These are phyloP conservation scores for Xanthostigma xanthostigma DNA, from an alignment of 2,888 invertebrate species.

Conservation along the genomic window DNA sequence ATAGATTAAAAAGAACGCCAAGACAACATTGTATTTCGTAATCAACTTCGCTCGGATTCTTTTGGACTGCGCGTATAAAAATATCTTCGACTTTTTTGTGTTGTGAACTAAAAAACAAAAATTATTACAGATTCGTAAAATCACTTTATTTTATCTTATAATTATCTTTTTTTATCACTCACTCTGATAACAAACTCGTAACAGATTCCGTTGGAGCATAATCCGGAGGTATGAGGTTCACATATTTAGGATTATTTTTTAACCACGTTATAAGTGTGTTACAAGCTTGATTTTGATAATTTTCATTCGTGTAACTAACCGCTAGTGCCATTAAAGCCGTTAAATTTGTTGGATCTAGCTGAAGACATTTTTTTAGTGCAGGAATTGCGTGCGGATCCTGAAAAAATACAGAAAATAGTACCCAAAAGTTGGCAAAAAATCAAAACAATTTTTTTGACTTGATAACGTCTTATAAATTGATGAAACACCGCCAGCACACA, in stretches of 20 bases:
- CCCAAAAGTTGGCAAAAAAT: too few relatives aligned
- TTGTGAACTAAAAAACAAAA: constrained; percentile 32
- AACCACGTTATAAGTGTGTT: constrained; percentile 67
- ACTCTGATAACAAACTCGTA: constrained; percentile 32
- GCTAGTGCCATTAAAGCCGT: constrained; percentile 81
- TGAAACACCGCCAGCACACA: too few relatives aligned
- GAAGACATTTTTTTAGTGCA: constrained; percentile 73
- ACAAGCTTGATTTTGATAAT: constrained; percentile 79
- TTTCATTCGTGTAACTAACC: constrained; percentile 93
- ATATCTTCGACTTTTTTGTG: constrained; percentile 55
- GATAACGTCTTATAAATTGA: too few relatives aligned
- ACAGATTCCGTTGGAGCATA: constrained; percentile 29
- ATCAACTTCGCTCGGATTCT: constrained; percentile 60
- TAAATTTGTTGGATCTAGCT: constrained; percentile 63
- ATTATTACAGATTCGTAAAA: constrained; percentile 4
- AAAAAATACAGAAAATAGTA: constrained; percentile 9
- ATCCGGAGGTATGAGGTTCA: constrained; percentile 47
- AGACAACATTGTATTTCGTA: constrained; percentile 81
- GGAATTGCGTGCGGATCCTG: constrained; percentile 82
- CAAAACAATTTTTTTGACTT: too few relatives aligned
- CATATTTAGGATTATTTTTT: constrained; percentile 65
- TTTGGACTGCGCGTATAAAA: constrained; percentile 65
- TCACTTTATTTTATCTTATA: not conserved
- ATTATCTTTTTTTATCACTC: constrained; percentile 19
- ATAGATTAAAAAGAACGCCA: constrained; percentile 89